Evolutionary conservation across 1,140 invertebrate species (phyloP).

Genomic region (Aleiodes sp.): DNA sequence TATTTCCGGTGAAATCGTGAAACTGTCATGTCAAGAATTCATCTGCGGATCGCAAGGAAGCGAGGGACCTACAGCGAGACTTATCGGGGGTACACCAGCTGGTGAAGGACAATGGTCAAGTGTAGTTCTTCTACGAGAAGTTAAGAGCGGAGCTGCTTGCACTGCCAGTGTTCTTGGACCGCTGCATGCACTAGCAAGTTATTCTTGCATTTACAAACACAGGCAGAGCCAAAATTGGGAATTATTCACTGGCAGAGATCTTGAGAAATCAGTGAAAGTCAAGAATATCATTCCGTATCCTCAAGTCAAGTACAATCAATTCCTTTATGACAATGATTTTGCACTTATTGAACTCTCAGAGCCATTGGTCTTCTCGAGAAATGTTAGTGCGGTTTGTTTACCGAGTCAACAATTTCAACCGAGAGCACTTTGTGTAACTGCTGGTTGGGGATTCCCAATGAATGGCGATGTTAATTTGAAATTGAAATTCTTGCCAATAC

Average conservation of each 20-base stretch:
- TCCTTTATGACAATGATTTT: conserved; percentile 70
- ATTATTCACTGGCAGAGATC: conserved; percentile 63
- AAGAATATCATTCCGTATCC: conserved; percentile 69
- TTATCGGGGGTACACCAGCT: conserved; percentile 65
- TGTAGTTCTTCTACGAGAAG: conserved; percentile 67
- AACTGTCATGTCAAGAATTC: conserved; percentile 70
- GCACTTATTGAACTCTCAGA: conserved; percentile 67
- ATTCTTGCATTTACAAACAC: conserved; percentile 67
- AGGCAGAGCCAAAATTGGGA: conserved; percentile 56
- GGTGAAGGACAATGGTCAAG: conserved; percentile 69
- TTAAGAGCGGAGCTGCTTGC: conserved; percentile 66
- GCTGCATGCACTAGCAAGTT: conserved; percentile 69
- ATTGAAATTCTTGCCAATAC: conserved; percentile 68
- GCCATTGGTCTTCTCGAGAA: conserved; percentile 66
- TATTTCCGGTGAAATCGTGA: conserved; percentile 63
- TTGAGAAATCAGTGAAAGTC: conserved; percentile 52
- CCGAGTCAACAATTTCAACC: conserved; percentile 65
- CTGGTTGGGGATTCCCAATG: conserved; percentile 69
- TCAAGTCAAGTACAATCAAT: conserved; percentile 71
- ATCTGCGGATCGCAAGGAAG: conserved; percentile 64
- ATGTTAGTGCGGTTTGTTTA: conserved; percentile 70
- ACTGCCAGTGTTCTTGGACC: conserved; percentile 71
- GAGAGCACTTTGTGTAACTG: conserved; percentile 69
- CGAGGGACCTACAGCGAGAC: conserved; percentile 59
- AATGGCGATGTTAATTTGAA: conserved; percentile 67